A percentile compares a stretch with the other conserved stretches of the same genome.
phyloP scores from a whole-genome alignment of 2,888 invertebrate species.

The Acrobasis suavella region DNA sequence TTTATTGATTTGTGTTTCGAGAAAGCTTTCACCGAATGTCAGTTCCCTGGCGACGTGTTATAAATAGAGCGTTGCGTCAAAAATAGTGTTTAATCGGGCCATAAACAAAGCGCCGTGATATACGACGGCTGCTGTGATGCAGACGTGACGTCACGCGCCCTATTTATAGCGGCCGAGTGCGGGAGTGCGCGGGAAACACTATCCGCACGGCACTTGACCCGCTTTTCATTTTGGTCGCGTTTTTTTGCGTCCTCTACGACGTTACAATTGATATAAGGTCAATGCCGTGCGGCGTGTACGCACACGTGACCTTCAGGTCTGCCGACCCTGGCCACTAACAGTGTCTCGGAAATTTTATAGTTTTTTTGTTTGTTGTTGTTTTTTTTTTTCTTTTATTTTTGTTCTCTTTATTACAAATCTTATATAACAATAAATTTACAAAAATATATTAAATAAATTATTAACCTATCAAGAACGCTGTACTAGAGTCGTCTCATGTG shows the following conservation, averaged over 20 bases:
- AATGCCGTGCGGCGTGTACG: conserved; percentile 64
- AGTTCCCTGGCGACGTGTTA: conserved; percentile 40
- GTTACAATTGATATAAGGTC: conserved; percentile 66
- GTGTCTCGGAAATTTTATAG: conserved; percentile 47
- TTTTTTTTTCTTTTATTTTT: conserved; percentile 63
- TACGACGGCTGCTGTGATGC: conserved; percentile 63
- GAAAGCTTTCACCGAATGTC: conserved; percentile 2
- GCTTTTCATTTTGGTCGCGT: conserved; percentile 50
- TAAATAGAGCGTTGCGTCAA: conserved; percentile 44
- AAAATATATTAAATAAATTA: conserved; percentile 76
- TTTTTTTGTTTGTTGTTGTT: conserved; percentile 57
- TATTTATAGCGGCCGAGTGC: conserved; percentile 48
- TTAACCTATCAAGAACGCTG: conserved; percentile 61
- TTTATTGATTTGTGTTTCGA: conserved; percentile 31
- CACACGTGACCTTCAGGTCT: conserved; percentile 58
- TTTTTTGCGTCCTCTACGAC: conserved; percentile 46
- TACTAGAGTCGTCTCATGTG: conserved; percentile 55
- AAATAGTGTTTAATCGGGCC: conserved; percentile 60
- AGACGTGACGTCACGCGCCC: conserved; percentile 62
- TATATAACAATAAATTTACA: conserved; percentile 79
- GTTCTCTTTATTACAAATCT: conserved; percentile 82
- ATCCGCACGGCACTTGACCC: conserved; percentile 70
- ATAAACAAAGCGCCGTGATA: conserved; percentile 68
- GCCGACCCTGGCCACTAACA: conserved; percentile 25
- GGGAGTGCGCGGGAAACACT: conserved; percentile 61